A percentile compares a stretch with the other conserved stretches of the same genome.
These are phyloP conservation scores for Pogona vitticeps DNA, from an alignment of 2,113 vertebrate genomes.

Conservation along the genomic window DNA sequence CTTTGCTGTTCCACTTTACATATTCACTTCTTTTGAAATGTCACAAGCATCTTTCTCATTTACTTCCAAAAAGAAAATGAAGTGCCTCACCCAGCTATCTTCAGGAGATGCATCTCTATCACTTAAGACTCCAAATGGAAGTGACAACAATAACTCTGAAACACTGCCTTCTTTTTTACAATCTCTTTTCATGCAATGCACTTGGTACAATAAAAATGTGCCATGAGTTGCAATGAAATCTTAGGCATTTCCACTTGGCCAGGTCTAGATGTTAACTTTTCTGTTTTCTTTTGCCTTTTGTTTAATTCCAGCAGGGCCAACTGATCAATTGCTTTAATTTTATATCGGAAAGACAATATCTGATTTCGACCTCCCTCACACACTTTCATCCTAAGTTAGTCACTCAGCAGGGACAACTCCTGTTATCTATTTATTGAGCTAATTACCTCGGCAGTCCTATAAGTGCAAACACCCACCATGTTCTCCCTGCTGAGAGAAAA, in stretches of 20 bases:
- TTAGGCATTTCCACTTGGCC: constrained; percentile 8
- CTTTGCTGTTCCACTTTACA: background rate
- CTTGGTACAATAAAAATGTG: constrained; percentile 21
- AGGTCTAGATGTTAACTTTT: constrained; percentile 34
- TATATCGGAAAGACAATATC: constrained; percentile 61
- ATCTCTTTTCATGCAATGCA: constrained; percentile 28
- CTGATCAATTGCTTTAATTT: constrained; percentile 74
- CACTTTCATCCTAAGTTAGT: constrained; percentile 38
- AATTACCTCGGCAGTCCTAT: constrained; percentile 20
- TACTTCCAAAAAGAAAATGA: too few relatives aligned
- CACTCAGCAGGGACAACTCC: constrained; percentile 47
- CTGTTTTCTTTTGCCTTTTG: constrained; percentile 57
- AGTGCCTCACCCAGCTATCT: background rate
- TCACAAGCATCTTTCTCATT: too few relatives aligned
- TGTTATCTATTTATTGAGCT: constrained; percentile 25
- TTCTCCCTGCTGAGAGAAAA: background rate
- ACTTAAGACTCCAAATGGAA: background rate
- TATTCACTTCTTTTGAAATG: background rate
- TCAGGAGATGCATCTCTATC: background rate
- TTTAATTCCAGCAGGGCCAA: constrained; percentile 59
- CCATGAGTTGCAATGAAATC: background rate
- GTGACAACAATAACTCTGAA: constrained; percentile 6
- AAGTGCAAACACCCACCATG: background rate
- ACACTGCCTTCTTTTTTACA: constrained; percentile 29
- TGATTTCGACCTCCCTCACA: constrained; percentile 52